Evolutionary conservation across 2,797 vertebrate genomes (phyloP).

Genomic region (Poecile montanus): DNA sequence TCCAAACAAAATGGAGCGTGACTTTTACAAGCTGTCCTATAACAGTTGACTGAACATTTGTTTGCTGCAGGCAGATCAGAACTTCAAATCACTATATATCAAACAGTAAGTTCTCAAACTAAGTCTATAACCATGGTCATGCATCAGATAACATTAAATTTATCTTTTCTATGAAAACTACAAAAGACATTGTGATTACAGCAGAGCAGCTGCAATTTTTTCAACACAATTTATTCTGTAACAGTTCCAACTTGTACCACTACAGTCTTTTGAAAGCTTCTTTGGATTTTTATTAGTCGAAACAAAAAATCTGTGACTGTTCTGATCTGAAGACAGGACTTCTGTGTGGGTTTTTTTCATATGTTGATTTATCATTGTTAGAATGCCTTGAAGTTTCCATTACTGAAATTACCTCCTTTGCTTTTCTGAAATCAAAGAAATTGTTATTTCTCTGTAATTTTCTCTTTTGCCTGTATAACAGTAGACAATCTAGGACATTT

Average conservation of each 20-base stretch:
- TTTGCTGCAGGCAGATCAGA: background rate
- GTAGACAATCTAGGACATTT: background rate
- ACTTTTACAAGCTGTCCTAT: background rate
- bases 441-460: background rate
- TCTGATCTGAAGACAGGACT: background rate
- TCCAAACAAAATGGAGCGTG: background rate
- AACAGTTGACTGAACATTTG: background rate
- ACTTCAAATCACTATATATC: background rate
- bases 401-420: background rate
- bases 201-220: background rate
- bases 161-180: background rate
- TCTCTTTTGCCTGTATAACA: background rate
- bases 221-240: background rate
- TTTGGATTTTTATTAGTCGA: background rate
- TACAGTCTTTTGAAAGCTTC: background rate
- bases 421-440: background rate
- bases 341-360: fast-evolving
- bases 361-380: background rate
- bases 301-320: background rate
- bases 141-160: background rate
- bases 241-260: background rate
- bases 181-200: background rate
- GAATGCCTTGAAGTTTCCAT: background rate
- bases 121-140: background rate
- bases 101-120: background rate